Base-by-base conservation (phyloP, 2,888 invertebrate species). In the Drosophila paranaensis region DNA sequence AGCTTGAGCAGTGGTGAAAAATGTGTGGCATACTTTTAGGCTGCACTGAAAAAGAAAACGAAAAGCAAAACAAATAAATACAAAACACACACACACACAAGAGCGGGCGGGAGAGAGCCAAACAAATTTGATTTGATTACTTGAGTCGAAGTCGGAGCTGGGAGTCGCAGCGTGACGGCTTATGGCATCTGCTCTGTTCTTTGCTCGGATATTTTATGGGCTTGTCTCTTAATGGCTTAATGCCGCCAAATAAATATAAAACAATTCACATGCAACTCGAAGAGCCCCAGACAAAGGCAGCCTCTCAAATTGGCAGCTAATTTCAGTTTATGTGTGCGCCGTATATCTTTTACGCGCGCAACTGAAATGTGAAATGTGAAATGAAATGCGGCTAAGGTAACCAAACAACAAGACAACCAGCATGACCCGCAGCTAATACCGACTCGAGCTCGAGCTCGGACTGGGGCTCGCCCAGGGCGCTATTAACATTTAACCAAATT, bases 41-140 rank as follows among this genome's bases (percentile, higher is more conserved):
- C 84, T 77, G 85, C 85, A 74, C 35, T 48, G 33, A 56, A 70
- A 78, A 72, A 74, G 46, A 20, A 27, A 30, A n/a, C 30, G 48
- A 30, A 50, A 33, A 33, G 8, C 30, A 33, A 33, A 50, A 11
- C 56, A 55, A 53, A 50, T 25, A 50, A 62, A 72, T 53, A 43
- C 16, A 45, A 50, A 62, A 72, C 50, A 43, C 16, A 45, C 13
- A 75, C 53, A 27, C 8, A 58, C 11, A 30, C n/a, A 62, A n/a
- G 48, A 30, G 48, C n/a, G 10, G 3, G 25, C 4, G 3, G 4
- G 14, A 35, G 10, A 33, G 63, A 80, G 70, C 81, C 58, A 82
- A 82, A 86, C 83, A 84, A 84, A 84, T 87, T 84, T 84, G 79
- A 84, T 84, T 84, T 86, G 83, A 84, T 84, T 84, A 77, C 87